Conservation (phyloP, 2,797 vertebrate genomes). For the Botia almorhae region DNA sequence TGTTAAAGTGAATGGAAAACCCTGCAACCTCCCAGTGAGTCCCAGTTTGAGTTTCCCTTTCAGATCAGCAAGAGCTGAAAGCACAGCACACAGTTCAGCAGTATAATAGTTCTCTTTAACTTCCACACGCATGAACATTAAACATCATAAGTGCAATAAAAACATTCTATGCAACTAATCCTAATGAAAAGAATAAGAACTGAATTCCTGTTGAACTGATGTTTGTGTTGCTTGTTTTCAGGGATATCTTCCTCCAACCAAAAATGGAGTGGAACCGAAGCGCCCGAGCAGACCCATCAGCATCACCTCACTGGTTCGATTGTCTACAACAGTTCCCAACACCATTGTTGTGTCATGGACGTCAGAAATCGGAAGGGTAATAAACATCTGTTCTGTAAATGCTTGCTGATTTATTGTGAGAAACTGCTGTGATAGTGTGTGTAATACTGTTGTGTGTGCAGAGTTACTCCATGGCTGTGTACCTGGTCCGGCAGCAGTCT, state of each 20-base stretch:
- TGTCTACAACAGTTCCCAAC: slow-evolving; percentile 97
- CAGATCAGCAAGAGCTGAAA: slow-evolving; percentile 16
- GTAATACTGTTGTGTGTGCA: slow-evolving; percentile 62
- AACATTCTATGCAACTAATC: background rate
- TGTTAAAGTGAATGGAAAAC: slow-evolving; percentile 98
- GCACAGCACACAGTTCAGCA: background rate
- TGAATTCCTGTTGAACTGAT: background rate
- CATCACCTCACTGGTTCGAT: slow-evolving; percentile 96
- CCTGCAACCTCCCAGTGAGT: slow-evolving; percentile 96
- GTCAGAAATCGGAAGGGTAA: slow-evolving; percentile 94
- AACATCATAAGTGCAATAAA: too few species aligned
- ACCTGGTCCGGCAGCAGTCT: slow-evolving; percentile 96
- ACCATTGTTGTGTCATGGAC: slow-evolving; percentile 99
- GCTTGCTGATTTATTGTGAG: background rate
- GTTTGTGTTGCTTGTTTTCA: slow-evolving; percentile 59
- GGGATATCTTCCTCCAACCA: slow-evolving; percentile 99
- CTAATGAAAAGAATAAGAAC: background rate
- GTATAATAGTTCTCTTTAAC: background rate
- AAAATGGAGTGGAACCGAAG: slow-evolving; percentile 99
- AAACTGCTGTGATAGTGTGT: background rate
- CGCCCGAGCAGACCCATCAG: slow-evolving; percentile 98
- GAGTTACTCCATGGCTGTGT: slow-evolving; percentile 99
- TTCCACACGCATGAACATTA: too few species aligned
- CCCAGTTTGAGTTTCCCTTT: slow-evolving; percentile 14
- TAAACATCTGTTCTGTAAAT: background rate